Evolutionary conservation across 2,888 invertebrate genomes (phyloP).

Genomic region (Drosophila fungiperda): DNA sequence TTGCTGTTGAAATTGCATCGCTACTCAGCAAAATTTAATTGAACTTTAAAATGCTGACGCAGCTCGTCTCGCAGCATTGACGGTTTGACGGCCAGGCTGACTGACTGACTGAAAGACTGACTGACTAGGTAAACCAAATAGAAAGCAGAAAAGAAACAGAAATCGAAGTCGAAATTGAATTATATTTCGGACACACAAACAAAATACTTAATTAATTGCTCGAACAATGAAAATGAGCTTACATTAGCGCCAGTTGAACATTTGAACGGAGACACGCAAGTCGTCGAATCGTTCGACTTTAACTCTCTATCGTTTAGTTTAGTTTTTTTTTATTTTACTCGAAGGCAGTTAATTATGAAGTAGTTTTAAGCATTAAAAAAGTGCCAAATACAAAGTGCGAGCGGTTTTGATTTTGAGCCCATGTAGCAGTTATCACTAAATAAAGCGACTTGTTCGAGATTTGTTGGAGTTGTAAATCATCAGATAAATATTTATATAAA

Average conservation of each 20-base stretch:
- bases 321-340: conserved; percentile 3
- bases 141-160: conserved; percentile 31
- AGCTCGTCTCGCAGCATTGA: conserved; percentile 30
- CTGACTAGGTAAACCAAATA: conserved; percentile 22
- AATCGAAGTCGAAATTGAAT: conserved; percentile 51
- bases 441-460: conserved; percentile 14
- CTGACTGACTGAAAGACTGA: conserved; percentile 14
- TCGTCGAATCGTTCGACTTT: conserved; percentile 39
- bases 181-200: conserved; percentile 57
- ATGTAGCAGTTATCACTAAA: conserved; percentile 12
- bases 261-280: conserved; percentile 74
- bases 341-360: conserved; percentile 46
- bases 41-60: conserved; percentile 72
- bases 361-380: conserved; percentile 19
- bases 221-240: conserved; percentile 68
- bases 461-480: conserved; percentile 17
- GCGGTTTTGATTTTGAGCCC: conserved; percentile 7
- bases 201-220: conserved; percentile 73
- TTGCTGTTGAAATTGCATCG: conserved; percentile 32
- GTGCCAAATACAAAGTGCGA: conserved; percentile 42
- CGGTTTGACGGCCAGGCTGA: conserved; percentile 23
- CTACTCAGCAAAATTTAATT: conserved; percentile 48
- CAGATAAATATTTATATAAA: conserved; percentile 2
- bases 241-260: conserved; percentile 71
- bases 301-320: conserved; percentile 12